Conservation (phyloP, 2,888 invertebrate species). For the Anthrax anthrax region DNA sequence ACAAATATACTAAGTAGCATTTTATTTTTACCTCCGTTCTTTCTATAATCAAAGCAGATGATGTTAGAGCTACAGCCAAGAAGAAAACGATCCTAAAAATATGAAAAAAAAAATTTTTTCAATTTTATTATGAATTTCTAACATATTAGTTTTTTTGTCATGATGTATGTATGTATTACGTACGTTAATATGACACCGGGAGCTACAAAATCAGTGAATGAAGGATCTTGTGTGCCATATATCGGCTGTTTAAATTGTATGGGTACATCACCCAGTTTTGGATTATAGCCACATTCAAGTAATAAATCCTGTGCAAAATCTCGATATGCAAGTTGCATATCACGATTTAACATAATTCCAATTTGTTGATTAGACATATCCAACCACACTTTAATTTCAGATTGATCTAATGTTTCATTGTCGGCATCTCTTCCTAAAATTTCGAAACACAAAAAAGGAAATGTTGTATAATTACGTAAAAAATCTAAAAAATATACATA, state of each 20-base stretch:
- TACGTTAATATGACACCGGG: constrained; percentile 89
- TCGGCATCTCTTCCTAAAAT: constrained; percentile 60
- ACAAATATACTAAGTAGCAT: not conserved
- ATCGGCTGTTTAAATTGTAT: constrained; percentile 81
- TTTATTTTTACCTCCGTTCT: constrained; percentile 53
- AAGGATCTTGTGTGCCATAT: constrained; percentile 77
- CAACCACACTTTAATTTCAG: constrained; percentile 77
- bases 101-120: constrained; percentile 6
- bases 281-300: constrained; percentile 59
- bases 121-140: not conserved
- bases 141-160: too few species aligned
- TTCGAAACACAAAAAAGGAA: too few species aligned
- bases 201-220: constrained; percentile 91
- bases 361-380: constrained; percentile 96
- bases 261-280: constrained; percentile 74
- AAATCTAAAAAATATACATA: not conserved
- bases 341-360: constrained; percentile 73
- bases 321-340: constrained; percentile 73
- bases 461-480: not conserved
- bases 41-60: constrained; percentile 80
- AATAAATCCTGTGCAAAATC: constrained; percentile 67
- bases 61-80: constrained; percentile 87
- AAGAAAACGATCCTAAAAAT: constrained; percentile 80
- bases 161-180: constrained; percentile 31
- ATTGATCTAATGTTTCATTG: constrained; percentile 72